Base-by-base conservation (phyloP, 1,140 invertebrate genomes). In the Hirudo medicinalis region DNA sequence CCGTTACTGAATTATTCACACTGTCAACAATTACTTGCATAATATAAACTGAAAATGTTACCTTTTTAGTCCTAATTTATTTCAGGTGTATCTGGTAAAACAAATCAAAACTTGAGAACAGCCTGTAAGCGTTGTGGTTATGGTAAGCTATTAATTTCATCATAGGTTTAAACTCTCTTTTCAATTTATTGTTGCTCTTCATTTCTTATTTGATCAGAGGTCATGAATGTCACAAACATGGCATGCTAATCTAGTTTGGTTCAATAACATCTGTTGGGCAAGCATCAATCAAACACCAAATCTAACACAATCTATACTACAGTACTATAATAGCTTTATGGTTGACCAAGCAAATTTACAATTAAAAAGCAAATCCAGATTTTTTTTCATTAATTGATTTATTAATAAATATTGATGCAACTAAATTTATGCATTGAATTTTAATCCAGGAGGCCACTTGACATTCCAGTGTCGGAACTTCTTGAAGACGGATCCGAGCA, bases 401-500 rank as follows among this genome's bases (percentile, higher is more conserved):
- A 36, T 6, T 22, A 32, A 32, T 32, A 43, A 29, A 27, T 11
- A 43, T 68, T 15, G 13, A 43, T 68, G 27, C 13, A n/a, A n/a
- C n/a, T n/a, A n/a, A n/a, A n/a, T n/a, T n/a, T n/a, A n/a, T n/a
- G n/a, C n/a, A 29, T 29, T 68, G 8, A 15, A 25, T 32, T 29
- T 29, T 22, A 32, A 49, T 49, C 43, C 71, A 81, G 83, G 91
- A 72, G 94, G 94, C 43, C 94, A 97, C 82, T 85, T 97, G 76
- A 96, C 94, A 20, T 97, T 90, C 82, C 93, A 97, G 80, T 97
- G 94, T 81, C 83, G 92, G 76, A 97, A 97, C 81, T 96, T 97
- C 82, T 87, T 97, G 53, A 92, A 94, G 86, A 88, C 92, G 74
- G 89, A 89, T 76, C 87, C 87, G 6, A 82, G 83, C 70, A 83